phyloP scores from a whole-genome alignment of 2,888 invertebrate species.

The Aquatica leii region DNA sequence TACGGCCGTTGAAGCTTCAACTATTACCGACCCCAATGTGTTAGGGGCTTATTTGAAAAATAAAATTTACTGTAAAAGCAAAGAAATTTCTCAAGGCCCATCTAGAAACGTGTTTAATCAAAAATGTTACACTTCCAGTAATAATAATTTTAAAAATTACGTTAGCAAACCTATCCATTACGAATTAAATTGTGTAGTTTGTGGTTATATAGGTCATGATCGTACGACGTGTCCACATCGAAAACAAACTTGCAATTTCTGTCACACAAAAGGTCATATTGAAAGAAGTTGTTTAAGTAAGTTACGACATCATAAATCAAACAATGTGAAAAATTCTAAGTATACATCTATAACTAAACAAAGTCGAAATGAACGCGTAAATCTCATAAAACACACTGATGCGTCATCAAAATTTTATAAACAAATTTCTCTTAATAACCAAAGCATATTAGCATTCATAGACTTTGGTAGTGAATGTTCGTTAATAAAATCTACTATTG shows the following conservation, averaged over 20 bases:
- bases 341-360: too few species aligned
- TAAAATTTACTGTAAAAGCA: constrained; percentile 21
- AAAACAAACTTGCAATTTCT: too few species aligned
- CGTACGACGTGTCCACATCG: too few species aligned
- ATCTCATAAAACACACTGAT: background rate
- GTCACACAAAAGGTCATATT: too few species aligned
- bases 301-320: too few species aligned
- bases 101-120: too few species aligned
- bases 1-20: constrained; percentile 31
- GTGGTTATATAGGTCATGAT: constrained; percentile 4
- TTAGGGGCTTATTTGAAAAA: constrained; percentile 30
- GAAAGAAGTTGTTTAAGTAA: too few species aligned
- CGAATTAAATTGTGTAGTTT: constrained; percentile 5
- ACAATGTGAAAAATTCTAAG: too few species aligned
- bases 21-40: constrained; percentile 28
- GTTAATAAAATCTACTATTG: background rate
- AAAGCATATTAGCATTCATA: constrained; percentile 12
- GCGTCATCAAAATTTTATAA: constrained; percentile 19
- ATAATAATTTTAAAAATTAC: too few species aligned
- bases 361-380: constrained; percentile 1
- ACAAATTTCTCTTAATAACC: constrained; percentile 8
- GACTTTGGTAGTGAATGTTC: constrained; percentile 34
- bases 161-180: background rate
- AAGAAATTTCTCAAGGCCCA: too few species aligned
- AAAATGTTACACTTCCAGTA: too few species aligned